Evolutionary conservation across 2,113 vertebrate species (phyloP).

Genomic region (Phasianus colchicus): DNA sequence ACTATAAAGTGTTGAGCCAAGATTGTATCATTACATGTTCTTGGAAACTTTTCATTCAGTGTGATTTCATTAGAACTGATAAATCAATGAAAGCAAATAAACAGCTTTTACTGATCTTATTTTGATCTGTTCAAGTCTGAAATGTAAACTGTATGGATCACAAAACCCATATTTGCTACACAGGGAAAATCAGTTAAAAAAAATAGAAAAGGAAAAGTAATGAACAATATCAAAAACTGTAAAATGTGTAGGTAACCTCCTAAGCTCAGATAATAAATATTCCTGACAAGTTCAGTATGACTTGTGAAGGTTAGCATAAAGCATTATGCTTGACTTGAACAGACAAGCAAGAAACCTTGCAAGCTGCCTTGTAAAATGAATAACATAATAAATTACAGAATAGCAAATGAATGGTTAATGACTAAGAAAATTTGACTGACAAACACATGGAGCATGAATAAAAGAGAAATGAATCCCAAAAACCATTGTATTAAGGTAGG

Average conservation of each 20-base stretch:
- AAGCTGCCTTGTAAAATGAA: background rate
- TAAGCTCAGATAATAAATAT: background rate
- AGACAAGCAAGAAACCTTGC: conserved; percentile 9
- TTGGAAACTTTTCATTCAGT: background rate
- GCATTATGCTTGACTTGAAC: background rate
- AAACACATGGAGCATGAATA: background rate
- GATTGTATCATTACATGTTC: background rate
- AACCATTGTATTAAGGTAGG: background rate
- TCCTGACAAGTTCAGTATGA: background rate
- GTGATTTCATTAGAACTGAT: background rate
- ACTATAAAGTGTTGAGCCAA: background rate
- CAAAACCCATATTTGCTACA: background rate
- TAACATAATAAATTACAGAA: conserved; percentile 4
- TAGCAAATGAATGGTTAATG: conserved; percentile 45
- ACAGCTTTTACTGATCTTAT: background rate
- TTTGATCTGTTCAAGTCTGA: background rate
- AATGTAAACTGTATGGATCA: background rate
- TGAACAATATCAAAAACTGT: background rate
- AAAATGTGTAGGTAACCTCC: background rate
- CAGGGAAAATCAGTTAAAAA: background rate
- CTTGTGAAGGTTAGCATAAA: background rate
- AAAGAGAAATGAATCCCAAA: conserved; percentile 20
- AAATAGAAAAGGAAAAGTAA: background rate
- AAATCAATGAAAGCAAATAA: background rate
- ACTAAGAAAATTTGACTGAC: conserved; percentile 54